Evolutionary conservation across 1,140 invertebrate genomes (phyloP), one percentile per base, ranked within the genome.

Genomic region (Drosophila tsacasi): DNA sequence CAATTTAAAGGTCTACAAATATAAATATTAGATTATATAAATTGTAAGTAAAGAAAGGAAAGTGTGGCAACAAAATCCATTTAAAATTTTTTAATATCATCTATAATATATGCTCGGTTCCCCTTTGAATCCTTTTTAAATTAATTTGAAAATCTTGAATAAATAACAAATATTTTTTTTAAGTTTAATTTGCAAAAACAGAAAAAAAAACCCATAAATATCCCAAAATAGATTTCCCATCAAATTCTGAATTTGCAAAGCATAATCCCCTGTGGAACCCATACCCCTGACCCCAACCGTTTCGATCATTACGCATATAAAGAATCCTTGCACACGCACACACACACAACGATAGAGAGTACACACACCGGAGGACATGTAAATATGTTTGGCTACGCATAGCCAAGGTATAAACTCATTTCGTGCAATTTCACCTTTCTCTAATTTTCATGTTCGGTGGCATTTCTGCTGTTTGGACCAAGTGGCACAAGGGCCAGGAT

Each of bases 371-470:
- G 21, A 59, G 74, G 75, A 83, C 80, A 69, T 79, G 81, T 83
- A 83, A 74, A 79, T 83, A 71, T 79, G 75, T 73, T 68, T 49
- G 12, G 68, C 61, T 76, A 84, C 76, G 81, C 76, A 72, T 63
- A 76, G 44, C 69, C 60, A 58, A 57, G 72, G 50, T 67, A 77
- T 76, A 79, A 83, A 67, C 81, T 80, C 72, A 84, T 84, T 84
- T 84, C 76, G 72, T 80, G 81, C 76, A 84, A 84, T 84, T 84
- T 84, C 81, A 84, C 81, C 81, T 80, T 52, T 84, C 74, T 77
- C 76, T 84, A 84, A 84, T 84, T 84, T 84, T 84, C 81, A 84
- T 80, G 81, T 84, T 84, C 66, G 75, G 65, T 76, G 80, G 75
- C 73, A 78, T 77, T 69, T 40, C 49, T 23, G 50, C 49, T 23